Percentiles rank a stretch among this genome's conserved stretches.
These are phyloP conservation scores for Zaprionus vittiger DNA, from an alignment of 1,140 invertebrate genomes.

Conservation along the genomic window DNA sequence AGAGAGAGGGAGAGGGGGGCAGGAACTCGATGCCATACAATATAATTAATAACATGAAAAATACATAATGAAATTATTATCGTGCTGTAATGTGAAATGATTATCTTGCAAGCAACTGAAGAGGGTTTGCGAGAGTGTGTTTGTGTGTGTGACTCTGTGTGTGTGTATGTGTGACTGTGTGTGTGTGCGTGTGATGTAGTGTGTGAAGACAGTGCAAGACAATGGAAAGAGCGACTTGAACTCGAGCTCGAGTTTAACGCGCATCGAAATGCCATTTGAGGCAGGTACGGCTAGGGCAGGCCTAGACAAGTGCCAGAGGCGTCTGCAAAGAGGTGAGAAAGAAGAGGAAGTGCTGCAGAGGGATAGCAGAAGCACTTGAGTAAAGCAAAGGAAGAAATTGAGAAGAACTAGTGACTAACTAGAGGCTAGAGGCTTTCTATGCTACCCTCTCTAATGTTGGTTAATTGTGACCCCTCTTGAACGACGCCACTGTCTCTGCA, in stretches of 20 bases:
- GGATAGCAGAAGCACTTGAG: too few species aligned
- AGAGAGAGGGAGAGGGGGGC: conserved; percentile 5
- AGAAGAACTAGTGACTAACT: too few species aligned
- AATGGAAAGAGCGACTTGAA: conserved; percentile 64
- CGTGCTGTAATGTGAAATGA: conserved; percentile 80
- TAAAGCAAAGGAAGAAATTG: too few species aligned
- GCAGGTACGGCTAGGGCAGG: neutral
- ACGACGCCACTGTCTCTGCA: neutral
- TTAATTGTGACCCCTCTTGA: neutral
- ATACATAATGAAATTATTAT: conserved; percentile 83
- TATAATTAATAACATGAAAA: conserved; percentile 82
- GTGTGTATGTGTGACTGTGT: conserved; percentile 17
- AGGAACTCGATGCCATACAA: conserved; percentile 55
- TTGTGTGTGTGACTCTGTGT: conserved; percentile 28
- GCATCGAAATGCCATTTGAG: conserved; percentile 56
- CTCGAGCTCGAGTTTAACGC: conserved; percentile 58
- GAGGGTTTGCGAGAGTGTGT: conserved; percentile 6
- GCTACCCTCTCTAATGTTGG: neutral
- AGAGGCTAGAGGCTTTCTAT: too few species aligned
- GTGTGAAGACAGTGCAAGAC: conserved; percentile 69
- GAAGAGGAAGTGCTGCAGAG: too few species aligned
- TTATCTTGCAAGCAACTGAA: conserved; percentile 52
- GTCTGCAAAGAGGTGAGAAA: neutral
- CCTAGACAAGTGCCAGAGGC: neutral
- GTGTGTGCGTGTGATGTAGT: conserved; percentile 46